phyloP scores from a whole-genome alignment of 2,888 invertebrate genomes.

The Callyntrura sp. region DNA sequence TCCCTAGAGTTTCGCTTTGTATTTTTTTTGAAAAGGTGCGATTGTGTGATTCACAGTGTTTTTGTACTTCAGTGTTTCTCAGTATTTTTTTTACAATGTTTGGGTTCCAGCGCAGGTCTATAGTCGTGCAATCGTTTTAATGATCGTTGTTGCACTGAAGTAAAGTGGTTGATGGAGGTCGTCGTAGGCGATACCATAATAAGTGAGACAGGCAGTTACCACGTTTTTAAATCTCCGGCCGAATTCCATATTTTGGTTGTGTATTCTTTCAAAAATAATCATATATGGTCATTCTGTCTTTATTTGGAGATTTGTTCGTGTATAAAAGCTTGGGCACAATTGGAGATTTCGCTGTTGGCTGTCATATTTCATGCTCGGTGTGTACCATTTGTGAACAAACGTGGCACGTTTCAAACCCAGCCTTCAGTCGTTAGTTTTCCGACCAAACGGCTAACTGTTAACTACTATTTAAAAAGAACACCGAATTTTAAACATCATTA shows the following conservation, averaged over 20 bases:
- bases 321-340: not conserved
- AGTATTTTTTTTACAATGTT: too few relatives aligned
- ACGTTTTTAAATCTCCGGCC: not conserved
- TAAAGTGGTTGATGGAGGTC: not conserved
- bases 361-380: not conserved
- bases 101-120: too few relatives aligned
- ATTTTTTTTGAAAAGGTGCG: too few relatives aligned
- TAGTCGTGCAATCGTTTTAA: too few relatives aligned
- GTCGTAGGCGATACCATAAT: constrained; percentile 44
- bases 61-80: too few relatives aligned
- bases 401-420: not conserved
- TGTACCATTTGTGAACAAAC: not conserved
- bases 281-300: constrained; percentile 52
- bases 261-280: constrained; percentile 51
- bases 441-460: not conserved
- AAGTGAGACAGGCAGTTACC: constrained; percentile 52
- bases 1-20: too few relatives aligned
- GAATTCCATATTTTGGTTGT: constrained; percentile 44
- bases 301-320: constrained; percentile 59
- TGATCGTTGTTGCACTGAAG: not conserved
- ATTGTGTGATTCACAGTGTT: too few relatives aligned
- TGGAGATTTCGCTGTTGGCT: not conserved
- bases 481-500: not conserved
- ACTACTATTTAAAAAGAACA: too few relatives aligned
- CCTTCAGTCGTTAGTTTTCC: not conserved